Conservation (phyloP, 2,888 invertebrate species). For the Seira ritae region DNA sequence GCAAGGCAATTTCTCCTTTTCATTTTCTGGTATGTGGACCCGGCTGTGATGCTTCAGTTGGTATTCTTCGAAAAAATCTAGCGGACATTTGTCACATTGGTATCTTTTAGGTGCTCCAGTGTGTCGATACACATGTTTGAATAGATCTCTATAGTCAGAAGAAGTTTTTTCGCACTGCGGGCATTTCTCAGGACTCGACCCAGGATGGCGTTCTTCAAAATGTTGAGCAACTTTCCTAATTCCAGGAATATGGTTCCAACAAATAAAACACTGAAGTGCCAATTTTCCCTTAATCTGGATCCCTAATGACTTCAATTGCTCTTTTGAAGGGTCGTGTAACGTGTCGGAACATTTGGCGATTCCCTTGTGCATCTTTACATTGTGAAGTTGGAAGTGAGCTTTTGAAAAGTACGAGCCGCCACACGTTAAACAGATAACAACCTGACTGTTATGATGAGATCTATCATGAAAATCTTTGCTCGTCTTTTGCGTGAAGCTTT, state of each 20-base stretch:
- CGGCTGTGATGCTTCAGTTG: constrained; percentile 19
- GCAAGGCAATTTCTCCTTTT: background rate
- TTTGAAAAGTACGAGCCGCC: background rate
- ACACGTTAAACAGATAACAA: constrained; percentile 38
- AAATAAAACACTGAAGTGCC: constrained; percentile 33
- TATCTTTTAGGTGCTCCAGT: background rate
- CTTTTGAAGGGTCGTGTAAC: background rate
- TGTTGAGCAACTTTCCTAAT: constrained; percentile 14
- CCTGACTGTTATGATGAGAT: constrained; percentile 15
- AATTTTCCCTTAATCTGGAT: background rate
- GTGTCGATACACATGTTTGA: constrained; percentile 31
- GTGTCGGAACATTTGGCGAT: constrained; percentile 38
- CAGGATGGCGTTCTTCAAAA: constrained; percentile 29
- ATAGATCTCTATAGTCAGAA: constrained; percentile 9
- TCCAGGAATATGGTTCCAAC: constrained; percentile 21
- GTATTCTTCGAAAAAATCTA: background rate
- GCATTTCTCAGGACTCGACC: background rate
- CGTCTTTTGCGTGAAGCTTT: background rate
- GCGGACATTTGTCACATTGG: constrained; percentile 38
- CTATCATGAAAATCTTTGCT: too few relatives aligned
- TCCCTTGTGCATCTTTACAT: constrained; percentile 15
- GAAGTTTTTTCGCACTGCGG: constrained; percentile 31
- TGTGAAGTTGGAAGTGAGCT: constrained; percentile 28
- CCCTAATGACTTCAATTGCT: constrained; percentile 4
- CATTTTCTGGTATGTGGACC: background rate